Evolutionary conservation across 2,797 vertebrate genomes (phyloP), one percentile per base, ranked within the genome.

Genomic region (Pelobates cultripes): DNA sequence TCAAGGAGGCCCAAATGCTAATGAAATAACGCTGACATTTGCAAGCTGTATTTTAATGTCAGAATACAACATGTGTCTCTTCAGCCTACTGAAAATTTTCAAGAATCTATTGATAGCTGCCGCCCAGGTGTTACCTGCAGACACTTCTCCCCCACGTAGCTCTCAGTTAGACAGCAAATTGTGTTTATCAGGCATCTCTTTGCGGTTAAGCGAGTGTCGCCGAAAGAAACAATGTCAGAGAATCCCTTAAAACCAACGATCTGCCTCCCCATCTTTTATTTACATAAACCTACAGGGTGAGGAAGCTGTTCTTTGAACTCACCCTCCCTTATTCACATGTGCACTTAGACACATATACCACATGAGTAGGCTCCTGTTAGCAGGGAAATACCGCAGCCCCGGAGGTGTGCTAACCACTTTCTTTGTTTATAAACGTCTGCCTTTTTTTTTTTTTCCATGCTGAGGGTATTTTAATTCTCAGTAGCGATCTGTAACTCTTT

Each of bases 191-290:
- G 64, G 43, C 71, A 61, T 63, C 61, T 68, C 71, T 17, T 64
- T 82, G 80, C 73, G 81, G 81, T 83, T 74, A 13, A 57, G 55
- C 45, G 60, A 41, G 64, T 15, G 77, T 70, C 55, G 15, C 76
- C 71, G 43, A 51, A 74, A 82, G 70, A 64, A 43, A 14, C 53
- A 0, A 3, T 3, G 68, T 70, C 53, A 63, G 55, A 74, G 64
- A 64, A 75, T 75, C 81, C 73, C 64, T 40, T 45, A 12, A 73
- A n/a, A 43, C 63, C 12, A 74, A 51, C 63, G 1, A 68, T 78
- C 51, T 73, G 15, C 70, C 80, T 14, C 63, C 69, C 9, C 71
- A 17, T 12, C 28, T 69, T 51, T 77, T 4, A 73, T 77, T 60
- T 61, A 61, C 43, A 47, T 77, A 41, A 45, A 68, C 43, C 61